phyloP scores from a whole-genome alignment of 2,113 vertebrate genomes.

The Thalassoma bifasciatum region DNA sequence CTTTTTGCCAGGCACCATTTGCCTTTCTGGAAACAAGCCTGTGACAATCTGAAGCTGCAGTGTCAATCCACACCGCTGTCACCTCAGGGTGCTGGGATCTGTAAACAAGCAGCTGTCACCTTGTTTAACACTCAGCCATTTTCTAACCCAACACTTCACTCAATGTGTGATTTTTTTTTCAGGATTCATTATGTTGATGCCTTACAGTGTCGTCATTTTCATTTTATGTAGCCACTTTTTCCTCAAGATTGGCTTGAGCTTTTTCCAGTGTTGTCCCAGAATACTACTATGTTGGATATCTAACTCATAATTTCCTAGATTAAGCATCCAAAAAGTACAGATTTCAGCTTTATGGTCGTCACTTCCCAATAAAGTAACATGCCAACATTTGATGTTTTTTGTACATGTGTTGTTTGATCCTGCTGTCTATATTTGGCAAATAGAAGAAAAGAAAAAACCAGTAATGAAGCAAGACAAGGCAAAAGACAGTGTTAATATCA shows the following conservation, averaged over 20 bases:
- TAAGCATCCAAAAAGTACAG: rapidly evolving
- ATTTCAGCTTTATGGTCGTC: neutral
- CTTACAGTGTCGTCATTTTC: conserved; percentile 12
- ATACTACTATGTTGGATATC: neutral
- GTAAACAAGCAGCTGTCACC: conserved; percentile 74
- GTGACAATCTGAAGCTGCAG: conserved; percentile 56
- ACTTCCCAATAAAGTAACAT: neutral
- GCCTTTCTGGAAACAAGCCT: conserved; percentile 69
- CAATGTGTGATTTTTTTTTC: neutral
- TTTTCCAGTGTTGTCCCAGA: neutral
- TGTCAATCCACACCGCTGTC: conserved; percentile 54
- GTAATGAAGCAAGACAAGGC: no score
- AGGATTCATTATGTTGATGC: conserved; percentile 18
- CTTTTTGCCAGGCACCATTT: conserved; percentile 78
- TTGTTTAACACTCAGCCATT: conserved; percentile 62
- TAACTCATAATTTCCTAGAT: neutral
- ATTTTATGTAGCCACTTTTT: conserved; percentile 31
- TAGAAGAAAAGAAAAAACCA: no score
- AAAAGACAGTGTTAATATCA: neutral
- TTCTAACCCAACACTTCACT: conserved; percentile 12
- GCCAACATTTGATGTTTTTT: neutral
- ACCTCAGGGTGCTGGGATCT: conserved; percentile 62
- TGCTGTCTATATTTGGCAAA: no score
- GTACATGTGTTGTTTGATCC: no score
- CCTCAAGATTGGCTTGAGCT: neutral